Base-by-base conservation (phyloP, 2,888 invertebrate genomes). In the Trachelus iudaicus region DNA sequence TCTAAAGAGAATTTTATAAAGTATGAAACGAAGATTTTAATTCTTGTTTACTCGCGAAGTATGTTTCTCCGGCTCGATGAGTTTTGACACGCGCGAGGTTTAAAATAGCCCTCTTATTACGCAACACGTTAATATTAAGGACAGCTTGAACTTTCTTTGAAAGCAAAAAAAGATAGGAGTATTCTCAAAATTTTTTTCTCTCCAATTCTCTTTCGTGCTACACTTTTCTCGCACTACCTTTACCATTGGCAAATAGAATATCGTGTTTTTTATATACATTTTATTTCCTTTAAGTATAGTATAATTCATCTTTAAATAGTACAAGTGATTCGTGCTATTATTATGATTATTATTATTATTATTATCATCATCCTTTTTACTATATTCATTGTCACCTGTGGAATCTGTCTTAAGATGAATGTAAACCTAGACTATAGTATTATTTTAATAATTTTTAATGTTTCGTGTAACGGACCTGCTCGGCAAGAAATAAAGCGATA, bases 1-100 rank as follows among this genome's bases (percentile, higher is more conserved):
- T 78, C 76, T 78, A 76, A 78, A 30, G 3, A 15, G 31, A 31
- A 33, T 11, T 71, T 33, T 31, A 30, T 33, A 1, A 33, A 71
- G 30, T 15, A 30, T 30, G 30, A 71, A 71, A 30, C 33, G 9
- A 56, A 56, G 9, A 56, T 56, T 56, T 23, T 56, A 56, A 23
- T 56, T 56, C 9, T 56, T 56, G 23, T 56, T 56, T 23, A 23
- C 9, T 56, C 9, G 23, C 40, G 23, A 56, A 56, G 1, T 56
- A 23, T 2, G 40, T 23, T 23, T 23, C 9, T 23, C 23, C 23
- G 23, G 9, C 9, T 23, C 23, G 23, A 1, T 15, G 40, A 6
- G 1, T 6, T 4, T 4, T 40, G 6, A 40, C 2, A 6, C 40
- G 23, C 40, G 40, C 40, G 15, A 4, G 4, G 6, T 40, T 40